phyloP scores from a whole-genome alignment of 1,140 invertebrate genomes.

The Branchinecta lindahli region DNA sequence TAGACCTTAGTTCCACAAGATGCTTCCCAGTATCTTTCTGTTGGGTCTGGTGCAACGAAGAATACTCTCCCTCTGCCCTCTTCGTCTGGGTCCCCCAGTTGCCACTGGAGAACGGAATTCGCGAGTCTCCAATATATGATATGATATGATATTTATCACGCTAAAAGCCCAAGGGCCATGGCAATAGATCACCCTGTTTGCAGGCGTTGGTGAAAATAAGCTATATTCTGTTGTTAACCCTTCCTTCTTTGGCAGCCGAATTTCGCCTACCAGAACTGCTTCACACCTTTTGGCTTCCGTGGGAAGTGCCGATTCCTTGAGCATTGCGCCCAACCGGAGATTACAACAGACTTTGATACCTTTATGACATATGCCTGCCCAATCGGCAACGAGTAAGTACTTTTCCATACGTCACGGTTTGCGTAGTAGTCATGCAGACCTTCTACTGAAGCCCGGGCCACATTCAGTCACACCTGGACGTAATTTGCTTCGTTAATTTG shows the following conservation, averaged over 20 bases:
- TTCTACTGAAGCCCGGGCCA: not conserved
- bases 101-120: too few relatives aligned
- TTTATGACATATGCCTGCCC: constrained; percentile 19
- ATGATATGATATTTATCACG: not conserved
- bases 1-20: too few relatives aligned
- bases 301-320: constrained; percentile 19
- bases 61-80: too few relatives aligned
- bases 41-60: too few relatives aligned
- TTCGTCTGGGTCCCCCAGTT: too few relatives aligned
- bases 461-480: too few relatives aligned
- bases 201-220: not conserved
- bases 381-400: constrained; percentile 20
- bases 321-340: constrained; percentile 17
- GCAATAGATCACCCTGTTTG: not conserved
- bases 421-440: not conserved
- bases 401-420: not conserved
- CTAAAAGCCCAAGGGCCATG: not conserved
- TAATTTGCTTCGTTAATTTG: too few relatives aligned
- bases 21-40: too few relatives aligned
- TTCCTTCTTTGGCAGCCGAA: constrained; percentile 17
- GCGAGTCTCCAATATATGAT: not conserved
- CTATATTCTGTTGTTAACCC: too few relatives aligned
- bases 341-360: constrained; percentile 13
- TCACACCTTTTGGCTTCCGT: constrained; percentile 13
- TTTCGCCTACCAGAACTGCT: constrained; percentile 17